Evolutionary conservation across 2,888 invertebrate genomes (phyloP), one percentile per base, ranked within the genome.

Genomic region (Patella depressa): DNA sequence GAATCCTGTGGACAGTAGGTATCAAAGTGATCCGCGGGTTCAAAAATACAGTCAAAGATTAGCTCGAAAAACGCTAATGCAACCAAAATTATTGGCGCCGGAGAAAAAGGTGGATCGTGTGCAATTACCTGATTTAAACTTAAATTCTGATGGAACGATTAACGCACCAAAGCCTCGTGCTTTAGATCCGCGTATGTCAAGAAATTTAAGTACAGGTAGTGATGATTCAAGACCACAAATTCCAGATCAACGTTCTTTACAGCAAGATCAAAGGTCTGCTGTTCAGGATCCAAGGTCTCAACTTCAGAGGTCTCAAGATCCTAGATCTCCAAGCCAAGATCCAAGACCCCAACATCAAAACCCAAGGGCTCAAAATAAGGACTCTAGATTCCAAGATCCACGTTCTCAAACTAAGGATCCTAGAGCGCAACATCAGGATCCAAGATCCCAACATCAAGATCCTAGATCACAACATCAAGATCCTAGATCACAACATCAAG

Each of bases 1-100:
- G 0, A 82, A 88, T 77, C 74, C 85, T 4, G 79, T 81, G 29
- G 86, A 88, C 77, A 73, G 82, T 3, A 76, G 80, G 57, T 88
- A 81, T 74, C 86, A 85, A 77, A 79, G 80, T 74, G 89, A 89
- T 78, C 89, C 89, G 0, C 83, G 89, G 71, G 83, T 88, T 75
- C 85, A 86, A 80, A 87, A 85, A 57, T 79, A 82, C 53, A 70
- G 72, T 71, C n/a, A 71, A 7, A 71, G 79, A 71, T 53, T 71
- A 12, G 76, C 57, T 15, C 70, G 72, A 45, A 70, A 65, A 12
- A 79, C 76, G 53, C 53, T 76, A 9, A 19, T 65, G 19, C 65
- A 19, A 19, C 9, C 65, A 0, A 19, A 9, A 19, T 24, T 24
- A 24, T 24, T 24, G 12, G 19, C 65, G 14, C 3, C 14, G 5